Evolutionary conservation across 1,140 invertebrate genomes (phyloP).

Genomic region (Aethina tumida): DNA sequence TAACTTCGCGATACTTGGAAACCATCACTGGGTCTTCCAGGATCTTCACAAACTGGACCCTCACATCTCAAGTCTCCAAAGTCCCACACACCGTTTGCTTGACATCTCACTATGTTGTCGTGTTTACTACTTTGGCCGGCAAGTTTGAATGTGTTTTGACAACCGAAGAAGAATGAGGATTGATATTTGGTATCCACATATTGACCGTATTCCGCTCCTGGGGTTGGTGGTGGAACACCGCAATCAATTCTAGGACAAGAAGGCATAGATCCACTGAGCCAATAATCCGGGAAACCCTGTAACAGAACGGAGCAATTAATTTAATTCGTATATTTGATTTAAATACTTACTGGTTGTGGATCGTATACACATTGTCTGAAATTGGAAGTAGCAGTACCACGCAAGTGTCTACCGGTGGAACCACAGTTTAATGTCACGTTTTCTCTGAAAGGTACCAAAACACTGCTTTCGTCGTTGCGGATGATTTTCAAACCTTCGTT

Average conservation of each 20-base stretch:
- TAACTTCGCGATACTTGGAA: constrained; percentile 82
- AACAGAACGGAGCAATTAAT: constrained; percentile 5
- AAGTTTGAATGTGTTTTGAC: constrained; percentile 90
- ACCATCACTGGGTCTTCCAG: constrained; percentile 86
- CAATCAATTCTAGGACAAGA: constrained; percentile 82
- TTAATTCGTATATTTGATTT: constrained; percentile 11
- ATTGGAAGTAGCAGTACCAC: constrained; percentile 67
- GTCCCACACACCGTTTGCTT: constrained; percentile 90
- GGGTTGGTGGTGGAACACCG: constrained; percentile 73
- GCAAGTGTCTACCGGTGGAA: constrained; percentile 62
- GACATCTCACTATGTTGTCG: constrained; percentile 86
- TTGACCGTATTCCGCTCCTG: constrained; percentile 87
- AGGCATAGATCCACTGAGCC: constrained; percentile 78
- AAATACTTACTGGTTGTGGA: constrained; percentile 61
- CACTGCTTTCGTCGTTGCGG: constrained; percentile 64
- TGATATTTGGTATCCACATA: constrained; percentile 81
- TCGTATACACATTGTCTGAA: constrained; percentile 94
- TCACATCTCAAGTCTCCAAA: constrained; percentile 93
- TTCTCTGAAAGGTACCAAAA: constrained; percentile 77
- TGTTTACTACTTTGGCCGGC: constrained; percentile 85
- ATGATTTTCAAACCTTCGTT: constrained; percentile 72
- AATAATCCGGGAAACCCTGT: constrained; percentile 78
- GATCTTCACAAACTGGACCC: constrained; percentile 91
- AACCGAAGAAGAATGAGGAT: constrained; percentile 91
- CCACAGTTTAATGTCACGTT: constrained; percentile 81